A percentile compares a stretch with the other conserved stretches of the same genome.
Conservation (phyloP, 2,888 invertebrate genomes). For the Melieria picta region DNA sequence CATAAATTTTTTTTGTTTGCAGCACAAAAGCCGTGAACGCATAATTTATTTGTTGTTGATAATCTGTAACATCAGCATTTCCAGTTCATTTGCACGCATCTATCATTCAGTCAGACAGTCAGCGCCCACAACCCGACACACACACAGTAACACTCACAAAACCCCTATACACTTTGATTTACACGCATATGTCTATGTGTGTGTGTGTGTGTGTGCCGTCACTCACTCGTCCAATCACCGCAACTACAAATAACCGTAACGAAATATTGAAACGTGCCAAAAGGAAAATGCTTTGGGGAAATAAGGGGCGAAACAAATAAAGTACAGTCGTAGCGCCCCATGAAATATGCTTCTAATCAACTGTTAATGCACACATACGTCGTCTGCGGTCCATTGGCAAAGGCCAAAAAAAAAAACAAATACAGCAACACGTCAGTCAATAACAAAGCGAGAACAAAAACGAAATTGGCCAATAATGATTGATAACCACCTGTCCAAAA, state of each 20-base stretch:
- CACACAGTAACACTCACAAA: too few relatives aligned
- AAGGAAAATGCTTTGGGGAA: neutral
- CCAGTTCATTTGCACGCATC: conserved; percentile 26
- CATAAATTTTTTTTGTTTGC: too few relatives aligned
- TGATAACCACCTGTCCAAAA: conserved; percentile 9
- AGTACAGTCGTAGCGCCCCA: neutral
- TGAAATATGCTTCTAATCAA: conserved; percentile 14
- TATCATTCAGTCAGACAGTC: conserved; percentile 1
- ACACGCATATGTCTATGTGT: too few relatives aligned
- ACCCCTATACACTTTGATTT: too few relatives aligned
- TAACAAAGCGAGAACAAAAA: neutral
- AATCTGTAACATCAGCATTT: conserved; percentile 19
- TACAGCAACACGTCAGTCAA: neutral
- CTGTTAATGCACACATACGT: neutral
- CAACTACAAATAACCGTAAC: too few relatives aligned
- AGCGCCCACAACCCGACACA: too few relatives aligned
- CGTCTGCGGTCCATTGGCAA: neutral
- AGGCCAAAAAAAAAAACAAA: neutral
- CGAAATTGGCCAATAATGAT: conserved; percentile 19
- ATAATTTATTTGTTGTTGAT: neutral
- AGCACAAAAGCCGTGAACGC: too few relatives aligned
- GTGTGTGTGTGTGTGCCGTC: too few relatives aligned
- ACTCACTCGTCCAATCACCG: too few relatives aligned
- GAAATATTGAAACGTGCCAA: neutral
- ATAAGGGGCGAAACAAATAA: neutral